A percentile compares a stretch with the other conserved stretches of the same genome.
phyloP scores from a whole-genome alignment of 2,113 vertebrate species.

The Arvicanthis niloticus region DNA sequence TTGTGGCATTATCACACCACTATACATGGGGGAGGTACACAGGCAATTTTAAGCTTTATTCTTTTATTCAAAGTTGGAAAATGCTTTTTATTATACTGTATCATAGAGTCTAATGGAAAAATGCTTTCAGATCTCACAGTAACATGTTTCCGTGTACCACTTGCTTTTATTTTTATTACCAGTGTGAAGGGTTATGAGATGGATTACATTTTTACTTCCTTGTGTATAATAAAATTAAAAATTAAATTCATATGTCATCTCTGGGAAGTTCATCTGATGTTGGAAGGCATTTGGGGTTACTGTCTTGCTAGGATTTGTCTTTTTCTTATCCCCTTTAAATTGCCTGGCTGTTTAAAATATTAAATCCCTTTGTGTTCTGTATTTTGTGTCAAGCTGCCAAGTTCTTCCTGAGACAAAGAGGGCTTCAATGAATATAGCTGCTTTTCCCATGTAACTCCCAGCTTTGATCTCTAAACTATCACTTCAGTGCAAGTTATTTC shows the following conservation, averaged over 20 bases:
- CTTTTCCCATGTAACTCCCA: not conserved
- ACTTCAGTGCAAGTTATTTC: not conserved
- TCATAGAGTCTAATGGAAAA: not conserved
- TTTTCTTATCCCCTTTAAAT: not conserved
- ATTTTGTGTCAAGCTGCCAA: not conserved
- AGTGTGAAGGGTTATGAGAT: not conserved
- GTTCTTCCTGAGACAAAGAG: not conserved
- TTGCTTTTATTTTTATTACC: not conserved
- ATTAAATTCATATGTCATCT: not conserved
- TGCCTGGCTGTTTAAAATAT: not conserved
- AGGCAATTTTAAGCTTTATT: not conserved
- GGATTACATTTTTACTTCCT: not conserved
- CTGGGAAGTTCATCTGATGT: not conserved
- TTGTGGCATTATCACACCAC: fast-evolving
- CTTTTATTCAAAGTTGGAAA: not conserved
- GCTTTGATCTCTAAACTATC: not conserved
- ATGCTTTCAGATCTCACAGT: not conserved
- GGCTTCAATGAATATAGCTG: not conserved
- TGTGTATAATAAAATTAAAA: not conserved
- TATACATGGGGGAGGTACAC: fast-evolving
- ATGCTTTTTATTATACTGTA: not conserved
- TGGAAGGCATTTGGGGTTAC: not conserved
- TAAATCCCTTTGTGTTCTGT: too few relatives aligned
- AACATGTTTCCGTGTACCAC: not conserved
- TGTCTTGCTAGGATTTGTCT: not conserved